Percentiles rank a stretch among this genome's conserved stretches.
Conservation (phyloP, 2,113 vertebrate species). For the Todiramphus chloris region DNA sequence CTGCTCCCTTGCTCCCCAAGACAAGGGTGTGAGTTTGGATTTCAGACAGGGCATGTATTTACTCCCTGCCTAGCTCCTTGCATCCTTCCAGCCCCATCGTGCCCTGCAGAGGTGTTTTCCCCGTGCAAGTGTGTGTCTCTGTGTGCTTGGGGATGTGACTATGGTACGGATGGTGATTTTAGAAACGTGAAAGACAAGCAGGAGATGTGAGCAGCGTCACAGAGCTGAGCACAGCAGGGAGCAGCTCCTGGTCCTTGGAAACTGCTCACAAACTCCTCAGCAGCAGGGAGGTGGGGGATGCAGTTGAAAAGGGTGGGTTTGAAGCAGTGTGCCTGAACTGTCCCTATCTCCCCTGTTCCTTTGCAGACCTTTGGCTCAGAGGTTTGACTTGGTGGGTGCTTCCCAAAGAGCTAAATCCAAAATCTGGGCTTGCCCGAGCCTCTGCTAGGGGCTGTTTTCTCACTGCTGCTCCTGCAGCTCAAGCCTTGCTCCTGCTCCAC, state of each 20-base stretch:
- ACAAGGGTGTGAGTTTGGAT: not conserved
- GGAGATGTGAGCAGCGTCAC: not conserved
- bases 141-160: fast-evolving
- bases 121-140: fast-evolving
- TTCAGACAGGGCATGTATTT: not conserved
- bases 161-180: not conserved
- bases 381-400: not conserved
- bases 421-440: not conserved
- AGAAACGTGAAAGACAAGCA: not conserved
- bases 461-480: not conserved
- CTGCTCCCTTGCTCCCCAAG: not conserved
- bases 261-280: not conserved
- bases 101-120: not conserved
- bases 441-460: fast-evolving
- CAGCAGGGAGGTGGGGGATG: not conserved
- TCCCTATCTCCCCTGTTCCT: not conserved
- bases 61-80: fast-evolving
- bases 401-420: not conserved
- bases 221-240: not conserved
- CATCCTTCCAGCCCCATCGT: not conserved
- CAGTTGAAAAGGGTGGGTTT: not conserved
- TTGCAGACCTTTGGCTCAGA: not conserved
- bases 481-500: not conserved
- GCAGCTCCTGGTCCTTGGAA: not conserved
- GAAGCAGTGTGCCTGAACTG: not conserved